A percentile compares a stretch with the other conserved stretches of the same genome.
phyloP scores from a whole-genome alignment of 92 coral and sea anemone species.

The Heliopora coerulea region DNA sequence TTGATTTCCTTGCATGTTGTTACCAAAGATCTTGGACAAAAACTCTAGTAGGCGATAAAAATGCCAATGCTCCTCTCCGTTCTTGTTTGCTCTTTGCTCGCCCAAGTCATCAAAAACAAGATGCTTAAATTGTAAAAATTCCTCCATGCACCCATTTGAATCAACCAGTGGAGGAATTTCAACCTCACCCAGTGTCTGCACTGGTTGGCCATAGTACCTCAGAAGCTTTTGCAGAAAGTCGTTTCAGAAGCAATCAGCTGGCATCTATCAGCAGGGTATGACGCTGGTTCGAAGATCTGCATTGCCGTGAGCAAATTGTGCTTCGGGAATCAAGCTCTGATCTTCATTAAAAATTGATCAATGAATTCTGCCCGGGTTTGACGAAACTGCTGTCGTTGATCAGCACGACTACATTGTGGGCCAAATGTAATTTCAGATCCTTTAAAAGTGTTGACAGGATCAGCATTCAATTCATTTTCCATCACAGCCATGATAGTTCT shows the following conservation, averaged over 20 bases:
- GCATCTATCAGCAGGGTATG: constrained; percentile 43
- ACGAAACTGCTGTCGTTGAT: constrained; percentile 21
- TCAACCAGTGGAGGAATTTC: background rate
- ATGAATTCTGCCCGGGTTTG: constrained; percentile 11
- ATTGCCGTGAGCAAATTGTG: constrained; percentile 44
- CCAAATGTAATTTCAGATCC: constrained; percentile 26
- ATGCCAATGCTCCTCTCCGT: constrained; percentile 42
- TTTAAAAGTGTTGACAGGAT: constrained; percentile 33
- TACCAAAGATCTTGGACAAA: constrained; percentile 41
- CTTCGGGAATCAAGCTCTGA: constrained; percentile 43
- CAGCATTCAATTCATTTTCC: constrained; percentile 32
- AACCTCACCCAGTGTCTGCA: background rate
- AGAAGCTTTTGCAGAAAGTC: too few species aligned
- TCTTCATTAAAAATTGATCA: constrained; percentile 33
- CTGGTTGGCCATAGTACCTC: constrained; percentile 10
- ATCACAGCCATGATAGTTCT: constrained; percentile 36
- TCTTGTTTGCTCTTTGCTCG: constrained; percentile 23
- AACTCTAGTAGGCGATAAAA: constrained; percentile 41
- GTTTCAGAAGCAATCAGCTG: constrained; percentile 48
- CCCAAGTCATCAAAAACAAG: constrained; percentile 37
- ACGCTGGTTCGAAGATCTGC: constrained; percentile 27
- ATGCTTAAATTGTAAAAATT: constrained; percentile 28
- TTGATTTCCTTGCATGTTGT: constrained; percentile 42
- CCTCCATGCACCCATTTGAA: constrained; percentile 29
- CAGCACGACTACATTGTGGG: constrained; percentile 38